Percentiles rank a stretch among this genome's conserved stretches.
phyloP scores from a whole-genome alignment of 2,888 invertebrate genomes.

The Megamerina dolium region DNA sequence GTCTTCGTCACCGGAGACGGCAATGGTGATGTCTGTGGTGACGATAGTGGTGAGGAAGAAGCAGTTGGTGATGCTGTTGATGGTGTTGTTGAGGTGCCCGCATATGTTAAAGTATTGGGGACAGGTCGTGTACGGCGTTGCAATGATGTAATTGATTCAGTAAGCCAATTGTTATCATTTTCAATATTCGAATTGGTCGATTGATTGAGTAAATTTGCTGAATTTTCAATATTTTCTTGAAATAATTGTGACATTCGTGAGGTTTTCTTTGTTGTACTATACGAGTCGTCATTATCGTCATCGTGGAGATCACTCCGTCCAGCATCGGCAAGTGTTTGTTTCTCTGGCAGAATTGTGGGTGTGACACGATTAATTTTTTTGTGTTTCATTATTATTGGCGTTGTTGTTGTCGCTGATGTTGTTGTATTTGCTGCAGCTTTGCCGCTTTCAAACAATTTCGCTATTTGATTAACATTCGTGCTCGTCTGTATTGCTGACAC shows the following conservation, averaged over 20 bases:
- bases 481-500: conserved; percentile 23
- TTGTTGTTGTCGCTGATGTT: conserved; percentile 7
- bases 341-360: conserved; percentile 32
- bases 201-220: conserved; percentile 35
- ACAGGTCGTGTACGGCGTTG: conserved; percentile 20
- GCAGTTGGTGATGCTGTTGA: conserved; percentile 34
- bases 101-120: conserved; percentile 14
- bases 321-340: conserved; percentile 24
- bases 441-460: conserved; percentile 45
- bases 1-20: conserved; percentile 31
- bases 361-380: conserved; percentile 40
- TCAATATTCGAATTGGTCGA: background rate
- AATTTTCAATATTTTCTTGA: conserved; percentile 39
- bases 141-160: conserved; percentile 21
- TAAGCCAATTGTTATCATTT: conserved; percentile 24
- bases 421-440: conserved; percentile 12
- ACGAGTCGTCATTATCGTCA: conserved; percentile 9
- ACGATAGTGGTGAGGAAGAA: conserved; percentile 24
- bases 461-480: conserved; percentile 44
- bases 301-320: conserved; percentile 6
- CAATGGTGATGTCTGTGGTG: conserved; percentile 27
- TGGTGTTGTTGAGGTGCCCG: conserved; percentile 35
- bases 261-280: background rate
- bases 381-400: conserved; percentile 9
- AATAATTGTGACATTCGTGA: conserved; percentile 30